These are phyloP conservation scores for Microplitis demolitor DNA, from an alignment of 1,140 invertebrate species.

Conservation along the genomic window DNA sequence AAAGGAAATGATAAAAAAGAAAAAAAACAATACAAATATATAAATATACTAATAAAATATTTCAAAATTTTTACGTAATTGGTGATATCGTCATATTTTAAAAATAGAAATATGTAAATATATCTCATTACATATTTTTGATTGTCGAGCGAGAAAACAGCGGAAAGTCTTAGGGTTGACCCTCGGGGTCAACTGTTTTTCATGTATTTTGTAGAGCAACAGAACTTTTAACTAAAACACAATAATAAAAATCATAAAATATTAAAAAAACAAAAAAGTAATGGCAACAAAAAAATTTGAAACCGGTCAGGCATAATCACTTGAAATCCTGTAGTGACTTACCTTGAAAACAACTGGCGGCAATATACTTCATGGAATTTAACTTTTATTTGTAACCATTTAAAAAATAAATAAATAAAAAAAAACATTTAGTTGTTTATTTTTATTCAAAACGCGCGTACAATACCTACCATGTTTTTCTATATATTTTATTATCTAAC, in stretches of 20 bases:
- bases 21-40: not conserved
- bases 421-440: not conserved
- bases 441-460: not conserved
- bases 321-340: slow-evolving; percentile 32
- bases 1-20: slow-evolving; percentile 2
- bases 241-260: not conserved
- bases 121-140: too few species aligned
- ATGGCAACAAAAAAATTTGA: slow-evolving; percentile 18
- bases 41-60: not conserved
- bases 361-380: slow-evolving; percentile 22
- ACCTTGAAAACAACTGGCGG: slow-evolving; percentile 34
- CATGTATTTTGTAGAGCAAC: too few species aligned
- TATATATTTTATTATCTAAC: not conserved
- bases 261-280: not conserved
- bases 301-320: slow-evolving; percentile 41
- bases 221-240: not conserved
- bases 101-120: not conserved
- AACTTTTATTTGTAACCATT: not conserved
- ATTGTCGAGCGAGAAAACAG: too few species aligned
- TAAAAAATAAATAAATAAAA: not conserved
- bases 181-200: too few species aligned
- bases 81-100: not conserved
- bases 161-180: too few species aligned
- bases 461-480: not conserved
- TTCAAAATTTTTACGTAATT: not conserved